phyloP scores from a whole-genome alignment of 2,888 invertebrate genomes.

The Kryphioiulus occultus region DNA sequence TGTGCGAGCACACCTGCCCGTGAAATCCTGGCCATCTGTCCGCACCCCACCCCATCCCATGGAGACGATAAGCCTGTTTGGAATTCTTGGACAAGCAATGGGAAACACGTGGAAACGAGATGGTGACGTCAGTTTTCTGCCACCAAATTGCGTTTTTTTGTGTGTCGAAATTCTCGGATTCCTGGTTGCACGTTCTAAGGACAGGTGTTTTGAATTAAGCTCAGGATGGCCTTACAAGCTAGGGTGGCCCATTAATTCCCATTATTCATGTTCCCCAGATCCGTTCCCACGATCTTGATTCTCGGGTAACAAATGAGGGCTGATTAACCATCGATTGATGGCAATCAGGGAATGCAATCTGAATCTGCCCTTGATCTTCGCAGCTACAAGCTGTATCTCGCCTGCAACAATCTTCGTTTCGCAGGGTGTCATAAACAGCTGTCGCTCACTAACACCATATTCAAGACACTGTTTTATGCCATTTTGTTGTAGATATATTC shows the following conservation, averaged over 20 bases:
- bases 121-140: not conserved
- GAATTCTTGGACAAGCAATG: not conserved
- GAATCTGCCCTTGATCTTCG: not conserved
- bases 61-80: not conserved
- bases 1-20: not conserved
- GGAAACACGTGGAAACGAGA: not conserved
- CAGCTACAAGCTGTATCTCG: not conserved
- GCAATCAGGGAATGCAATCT: not conserved
- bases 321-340: not conserved
- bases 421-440: no score
- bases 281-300: not conserved
- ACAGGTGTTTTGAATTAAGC: not conserved
- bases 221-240: not conserved
- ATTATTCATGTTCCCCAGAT: not conserved
- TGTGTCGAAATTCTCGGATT: not conserved
- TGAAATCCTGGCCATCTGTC: conserved; percentile 1
- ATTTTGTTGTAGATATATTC: no score
- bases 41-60: not conserved
- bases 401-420: no score
- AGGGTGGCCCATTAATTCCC: not conserved
- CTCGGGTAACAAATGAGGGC: not conserved
- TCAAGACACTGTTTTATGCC: no score
- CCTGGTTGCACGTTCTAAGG: not conserved
- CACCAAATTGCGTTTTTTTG: not conserved
- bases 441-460: no score